phyloP scores from a whole-genome alignment of 2,113 vertebrate genomes.

The Pagrus major region DNA sequence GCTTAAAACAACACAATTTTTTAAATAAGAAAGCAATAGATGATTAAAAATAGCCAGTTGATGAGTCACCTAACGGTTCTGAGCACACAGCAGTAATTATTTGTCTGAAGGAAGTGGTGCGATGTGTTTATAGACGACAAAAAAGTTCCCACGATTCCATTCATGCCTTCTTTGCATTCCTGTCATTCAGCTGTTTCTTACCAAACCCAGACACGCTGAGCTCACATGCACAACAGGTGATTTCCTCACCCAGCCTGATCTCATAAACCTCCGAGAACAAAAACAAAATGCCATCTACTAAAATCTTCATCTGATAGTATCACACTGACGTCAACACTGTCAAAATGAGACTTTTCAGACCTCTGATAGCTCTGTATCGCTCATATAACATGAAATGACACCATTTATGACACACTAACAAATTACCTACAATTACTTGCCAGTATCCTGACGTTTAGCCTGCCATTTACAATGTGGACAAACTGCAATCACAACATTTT shows the following conservation, averaged over 20 bases:
- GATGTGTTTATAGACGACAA: conserved; percentile 16
- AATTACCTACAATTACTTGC: conserved; percentile 33
- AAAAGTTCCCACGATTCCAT: conserved; percentile 77
- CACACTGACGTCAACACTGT: not conserved
- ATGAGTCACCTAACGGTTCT: conserved; percentile 71
- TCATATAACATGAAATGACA: conserved; percentile 4
- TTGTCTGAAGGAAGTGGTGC: conserved; percentile 37
- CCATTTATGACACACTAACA: conserved; percentile 7
- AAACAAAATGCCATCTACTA: conserved; percentile 1
- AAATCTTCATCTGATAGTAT: not conserved
- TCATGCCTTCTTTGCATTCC: conserved; percentile 74
- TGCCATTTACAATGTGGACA: conserved; percentile 81
- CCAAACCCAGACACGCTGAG: conserved; percentile 51
- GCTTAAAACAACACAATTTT: not conserved
- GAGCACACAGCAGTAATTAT: conserved; percentile 16
- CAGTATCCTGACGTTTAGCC: conserved; percentile 57
- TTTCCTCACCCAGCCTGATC: conserved; percentile 18
- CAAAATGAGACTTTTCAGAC: not conserved
- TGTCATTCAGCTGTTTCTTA: conserved; percentile 59
- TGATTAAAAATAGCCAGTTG: not conserved
- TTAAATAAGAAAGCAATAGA: not conserved
- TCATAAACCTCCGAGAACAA: not conserved
- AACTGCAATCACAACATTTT: conserved; percentile 87
- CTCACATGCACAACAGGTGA: conserved; percentile 44
- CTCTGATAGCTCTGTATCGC: not conserved